These are phyloP conservation scores for Eupithecia centaureata DNA, from an alignment of 2,888 invertebrate genomes.

Conservation along the genomic window DNA sequence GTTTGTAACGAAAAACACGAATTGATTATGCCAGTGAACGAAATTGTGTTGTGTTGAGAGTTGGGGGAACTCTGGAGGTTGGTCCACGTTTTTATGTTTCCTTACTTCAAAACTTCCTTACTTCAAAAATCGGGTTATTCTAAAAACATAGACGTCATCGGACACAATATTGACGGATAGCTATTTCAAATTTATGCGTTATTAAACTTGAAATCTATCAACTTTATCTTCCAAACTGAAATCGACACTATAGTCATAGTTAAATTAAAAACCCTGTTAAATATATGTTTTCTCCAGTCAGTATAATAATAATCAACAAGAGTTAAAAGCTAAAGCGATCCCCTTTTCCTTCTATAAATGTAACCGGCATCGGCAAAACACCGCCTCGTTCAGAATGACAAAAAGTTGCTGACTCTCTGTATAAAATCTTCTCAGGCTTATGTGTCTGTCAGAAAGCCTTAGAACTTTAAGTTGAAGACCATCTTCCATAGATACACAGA, in stretches of 20 bases:
- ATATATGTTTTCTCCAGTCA: not conserved
- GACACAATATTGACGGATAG: not conserved
- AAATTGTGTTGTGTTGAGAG: conserved; percentile 64
- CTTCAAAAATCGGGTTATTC: too few relatives aligned
- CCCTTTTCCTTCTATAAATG: not conserved
- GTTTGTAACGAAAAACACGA: conserved; percentile 58
- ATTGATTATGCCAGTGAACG: conserved; percentile 68
- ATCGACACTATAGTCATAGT: not conserved
- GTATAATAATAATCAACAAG: not conserved
- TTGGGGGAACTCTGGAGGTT: conserved; percentile 73
- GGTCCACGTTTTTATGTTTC: conserved; percentile 50
- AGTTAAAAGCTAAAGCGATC: not conserved
- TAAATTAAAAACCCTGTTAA: not conserved
- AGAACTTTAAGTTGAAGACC: not conserved
- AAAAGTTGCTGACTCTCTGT: not conserved
- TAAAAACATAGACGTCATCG: not conserved
- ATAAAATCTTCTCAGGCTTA: conserved; percentile 2
- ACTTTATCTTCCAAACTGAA: not conserved
- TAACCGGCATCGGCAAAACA: conserved; percentile 1
- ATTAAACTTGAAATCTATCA: not conserved
- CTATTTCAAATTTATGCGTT: not conserved
- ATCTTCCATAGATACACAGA: not conserved
- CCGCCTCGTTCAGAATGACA: conserved; percentile 1
- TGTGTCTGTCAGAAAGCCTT: not conserved
- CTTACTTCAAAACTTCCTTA: too few relatives aligned